Evolutionary conservation across 1,140 invertebrate species (phyloP), one percentile per base, ranked within the genome.

Genomic region (Dendroctonus valens): DNA sequence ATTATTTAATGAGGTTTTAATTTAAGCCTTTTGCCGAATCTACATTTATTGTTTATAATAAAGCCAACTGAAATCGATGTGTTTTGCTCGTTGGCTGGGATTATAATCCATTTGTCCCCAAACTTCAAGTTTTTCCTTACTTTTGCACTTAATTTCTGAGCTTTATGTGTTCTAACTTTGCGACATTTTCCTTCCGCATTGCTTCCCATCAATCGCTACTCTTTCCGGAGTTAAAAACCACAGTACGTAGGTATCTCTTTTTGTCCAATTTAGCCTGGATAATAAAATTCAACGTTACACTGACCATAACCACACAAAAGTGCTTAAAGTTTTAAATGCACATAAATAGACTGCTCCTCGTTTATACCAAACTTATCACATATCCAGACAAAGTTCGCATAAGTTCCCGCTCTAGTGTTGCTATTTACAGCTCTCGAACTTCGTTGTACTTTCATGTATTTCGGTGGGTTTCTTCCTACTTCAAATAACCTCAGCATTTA

Each of bases 291-390:
- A 60, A 54, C 48, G 39, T 54, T 37, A 53, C 37, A 26, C 48
- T 67, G 65, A 67, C 57, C 65, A 67, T 59, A 67, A 67, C 65
- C 65, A 42, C 65, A 65, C 49, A 54, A 67, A 67, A 65, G 55
- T 65, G 53, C 64, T 65, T 59, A 65, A 65, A 67, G 65, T 67
- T 67, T 67, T 67, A 67, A 67, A 59, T 67, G 57, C 57, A 59
- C 51, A 67, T 67, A 67, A 67, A 67, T 67, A 67, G 41, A 60
- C 57, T 42, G 65, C 49, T 53, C 48, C 65, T 59, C 53, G 38
- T 65, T 65, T 65, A 59, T 65, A 59, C 55, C 49, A 44, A 65
- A 65, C 55, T 65, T 65, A 65, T 40, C 55, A 59, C 55, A 57
- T 59, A 40, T 15, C 55, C 49, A 55, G 8, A 51, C 46, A 44